phyloP scores from a whole-genome alignment of 2,888 invertebrate species.

The Capitulum mitella region DNA sequence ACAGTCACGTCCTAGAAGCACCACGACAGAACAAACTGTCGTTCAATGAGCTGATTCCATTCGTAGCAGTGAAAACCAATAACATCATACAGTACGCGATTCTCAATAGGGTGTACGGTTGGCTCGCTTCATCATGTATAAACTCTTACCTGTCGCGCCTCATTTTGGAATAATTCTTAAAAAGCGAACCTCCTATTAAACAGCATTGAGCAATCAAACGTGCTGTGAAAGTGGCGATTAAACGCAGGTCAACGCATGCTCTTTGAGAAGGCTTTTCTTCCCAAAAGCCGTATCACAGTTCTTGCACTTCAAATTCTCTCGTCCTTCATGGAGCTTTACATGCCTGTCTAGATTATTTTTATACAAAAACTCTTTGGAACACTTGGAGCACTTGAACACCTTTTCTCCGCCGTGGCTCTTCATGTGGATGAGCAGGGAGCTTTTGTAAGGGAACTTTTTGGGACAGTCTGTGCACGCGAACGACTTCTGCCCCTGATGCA shows the following conservation, averaged over 20 bases:
- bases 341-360: not conserved
- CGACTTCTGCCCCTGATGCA: not conserved
- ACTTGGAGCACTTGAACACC: not conserved
- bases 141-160: no score
- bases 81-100: no score
- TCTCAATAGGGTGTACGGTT: no score
- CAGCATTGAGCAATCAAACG: no score
- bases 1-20: no score
- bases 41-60: no score
- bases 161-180: no score
- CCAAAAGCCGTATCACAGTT: not conserved
- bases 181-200: no score
- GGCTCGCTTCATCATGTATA: no score
- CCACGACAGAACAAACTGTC: no score
- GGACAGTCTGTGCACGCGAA: not conserved
- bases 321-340: not conserved
- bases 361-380: not conserved
- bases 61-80: no score
- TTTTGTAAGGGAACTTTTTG: not conserved
- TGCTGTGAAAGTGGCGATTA: no score
- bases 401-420: not conserved
- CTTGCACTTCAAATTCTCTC: not conserved
- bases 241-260: not conserved
- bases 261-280: not conserved
- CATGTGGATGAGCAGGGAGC: not conserved